These are phyloP conservation scores for Cyanoramphus novaezelandiae DNA, from an alignment of 2,113 vertebrate genomes.

Conservation along the genomic window DNA sequence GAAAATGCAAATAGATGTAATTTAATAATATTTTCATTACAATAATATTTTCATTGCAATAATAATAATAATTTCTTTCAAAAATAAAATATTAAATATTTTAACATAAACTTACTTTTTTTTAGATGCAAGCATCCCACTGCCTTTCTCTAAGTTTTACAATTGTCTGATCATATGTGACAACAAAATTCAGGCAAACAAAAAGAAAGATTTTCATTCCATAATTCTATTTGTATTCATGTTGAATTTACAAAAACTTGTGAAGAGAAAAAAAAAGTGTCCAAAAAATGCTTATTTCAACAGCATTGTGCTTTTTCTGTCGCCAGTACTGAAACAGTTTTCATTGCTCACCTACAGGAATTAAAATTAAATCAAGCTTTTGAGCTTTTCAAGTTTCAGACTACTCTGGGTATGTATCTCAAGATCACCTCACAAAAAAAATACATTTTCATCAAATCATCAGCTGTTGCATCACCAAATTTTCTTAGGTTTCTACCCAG, in stretches of 20 bases:
- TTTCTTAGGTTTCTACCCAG: not conserved
- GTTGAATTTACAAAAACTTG: not conserved
- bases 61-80: not conserved
- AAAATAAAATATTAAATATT: not conserved
- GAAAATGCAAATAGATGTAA: not conserved
- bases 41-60: not conserved
- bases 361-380: not conserved
- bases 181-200: not conserved
- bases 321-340: rapidly evolving
- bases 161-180: not conserved
- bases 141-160: not conserved
- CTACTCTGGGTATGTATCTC: rapidly evolving
- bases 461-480: not conserved
- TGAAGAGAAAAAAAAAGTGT: not conserved
- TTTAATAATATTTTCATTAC: not conserved
- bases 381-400: not conserved
- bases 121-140: not conserved
- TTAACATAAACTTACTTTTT: not conserved
- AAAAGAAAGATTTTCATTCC: not conserved
- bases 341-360: not conserved
- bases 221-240: not conserved
- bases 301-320: not conserved
- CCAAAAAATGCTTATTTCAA: not conserved
- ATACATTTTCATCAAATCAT: not conserved
- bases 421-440: not conserved